Evolutionary conservation across 1,140 invertebrate species (phyloP), one percentile per base, ranked within the genome.

Genomic region (Zaprionus camerounensis): DNA sequence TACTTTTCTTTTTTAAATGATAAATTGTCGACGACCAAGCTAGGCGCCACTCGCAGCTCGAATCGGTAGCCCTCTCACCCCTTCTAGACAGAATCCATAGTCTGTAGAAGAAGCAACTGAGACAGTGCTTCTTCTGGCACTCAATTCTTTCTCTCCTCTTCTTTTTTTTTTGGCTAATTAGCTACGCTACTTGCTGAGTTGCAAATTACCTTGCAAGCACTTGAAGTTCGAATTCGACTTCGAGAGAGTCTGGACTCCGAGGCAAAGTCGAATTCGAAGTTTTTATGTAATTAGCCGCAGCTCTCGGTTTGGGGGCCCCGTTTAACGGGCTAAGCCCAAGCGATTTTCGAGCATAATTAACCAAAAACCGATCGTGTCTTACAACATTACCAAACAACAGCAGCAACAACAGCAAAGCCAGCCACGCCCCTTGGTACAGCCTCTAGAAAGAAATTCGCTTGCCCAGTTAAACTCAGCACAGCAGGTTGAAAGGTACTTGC

Each of bases 321-420:
- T 17, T 46, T 17, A 20, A 46, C 78, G 75, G 82, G 82, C 71
- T 49, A 28, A 51, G 15, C 34, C 28, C 38, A 49, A 62, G 49
- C 59, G 77, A 65, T 55, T 76, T 69, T 78, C 53, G 51, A 62
- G 65, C 68, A 79, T 90, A 88, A 88, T 88, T 90, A 88, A 75
- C 78, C 72, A 70, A 87, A 87, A 88, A 90, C 84, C 76, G 85
- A 88, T 88, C 85, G 71, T 70, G 74, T 83, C 84, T 84, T 88
- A 72, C 84, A 67, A 64, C 76, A 77, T 41, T 24, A 58, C 22
- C 67, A 28, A 20, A 7, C 13, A 51, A 62, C 44, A 56, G 28
- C 49, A 55, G 22, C 9, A 31, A 31, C 58, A 41, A 28, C 28
- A 62, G 56, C 46, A 64, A 44, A 20, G 24, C 24, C 59, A 31